Evolutionary conservation across 2,888 invertebrate species (phyloP), one percentile per base, ranked within the genome.

Genomic region (Cryptophagus acutangulus): DNA sequence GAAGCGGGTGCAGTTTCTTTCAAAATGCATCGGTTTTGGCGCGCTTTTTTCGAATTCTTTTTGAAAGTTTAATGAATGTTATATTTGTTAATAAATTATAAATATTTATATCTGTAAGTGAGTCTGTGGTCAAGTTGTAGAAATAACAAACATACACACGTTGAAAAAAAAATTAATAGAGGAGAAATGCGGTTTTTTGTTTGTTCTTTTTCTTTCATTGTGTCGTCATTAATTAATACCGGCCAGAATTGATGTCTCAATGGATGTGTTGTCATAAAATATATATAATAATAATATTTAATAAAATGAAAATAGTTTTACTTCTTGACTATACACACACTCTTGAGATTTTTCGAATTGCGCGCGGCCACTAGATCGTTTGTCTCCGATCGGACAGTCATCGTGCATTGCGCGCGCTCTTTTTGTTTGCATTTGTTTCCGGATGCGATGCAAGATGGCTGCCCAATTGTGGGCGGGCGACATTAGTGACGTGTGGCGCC

Each of bases 1-100:
- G n/a, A n/a, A n/a, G n/a, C n/a, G n/a, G n/a, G n/a, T n/a, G n/a
- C n/a, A n/a, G n/a, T n/a, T n/a, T n/a, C n/a, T n/a, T n/a, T n/a
- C n/a, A n/a, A n/a, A n/a, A n/a, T n/a, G n/a, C n/a, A n/a, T n/a
- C n/a, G n/a, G n/a, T n/a, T n/a, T n/a, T n/a, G n/a, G n/a, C n/a
- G n/a, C n/a, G n/a, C n/a, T n/a, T n/a, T n/a, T n/a, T n/a, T n/a
- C n/a, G n/a, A n/a, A n/a, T n/a, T n/a, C n/a, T n/a, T n/a, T n/a
- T n/a, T n/a, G 16, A 3, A 31, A 31, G 4, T 65, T 65, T 62
- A 63, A 61, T 67, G 62, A 67, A 67, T 67, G 66, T 67, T 67
- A 67, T 64, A 63, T 66, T 67, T 66, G 66, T 67, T 66, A 63
- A 66, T 66, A 64, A 66, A 65, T 62, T 65, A 65, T 64, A 64